Percentiles rank a stretch among this genome's conserved stretches.
Conservation (phyloP, 2,888 invertebrate genomes). For the Oligia strigilis region DNA sequence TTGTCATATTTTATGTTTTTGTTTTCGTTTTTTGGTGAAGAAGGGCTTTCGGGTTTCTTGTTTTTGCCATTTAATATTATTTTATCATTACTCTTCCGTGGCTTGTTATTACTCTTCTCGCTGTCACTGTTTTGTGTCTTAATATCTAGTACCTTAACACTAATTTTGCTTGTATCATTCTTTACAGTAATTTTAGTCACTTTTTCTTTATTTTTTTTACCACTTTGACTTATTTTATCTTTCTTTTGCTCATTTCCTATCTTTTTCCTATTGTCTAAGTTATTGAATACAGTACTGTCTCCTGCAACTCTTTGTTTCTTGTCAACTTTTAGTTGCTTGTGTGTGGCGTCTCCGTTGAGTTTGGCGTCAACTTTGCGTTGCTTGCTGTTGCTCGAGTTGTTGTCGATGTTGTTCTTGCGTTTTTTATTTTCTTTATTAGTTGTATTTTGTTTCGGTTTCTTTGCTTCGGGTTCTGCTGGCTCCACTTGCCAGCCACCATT, state of each 20-base stretch:
- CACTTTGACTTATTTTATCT: slow-evolving; percentile 51
- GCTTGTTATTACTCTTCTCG: slow-evolving; percentile 41
- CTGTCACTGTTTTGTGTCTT: slow-evolving; percentile 27
- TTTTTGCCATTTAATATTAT: slow-evolving; percentile 24
- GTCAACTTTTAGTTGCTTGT: slow-evolving; percentile 56
- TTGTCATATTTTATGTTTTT: not conserved
- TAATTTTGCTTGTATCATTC: slow-evolving; percentile 37
- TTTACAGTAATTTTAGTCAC: slow-evolving; percentile 65
- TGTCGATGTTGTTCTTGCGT: slow-evolving; percentile 53
- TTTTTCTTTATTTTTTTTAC: slow-evolving; percentile 51
- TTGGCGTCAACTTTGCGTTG: slow-evolving; percentile 60
- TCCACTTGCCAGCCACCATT: slow-evolving; percentile 81
- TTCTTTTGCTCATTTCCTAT: slow-evolving; percentile 28
- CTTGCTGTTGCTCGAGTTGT: slow-evolving; percentile 46
- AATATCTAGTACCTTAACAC: slow-evolving; percentile 21
- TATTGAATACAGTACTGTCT: slow-evolving; percentile 31
- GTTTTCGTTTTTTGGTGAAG: slow-evolving; percentile 14
- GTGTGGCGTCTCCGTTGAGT: slow-evolving; percentile 32
- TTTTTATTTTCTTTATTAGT: slow-evolving; percentile 78
- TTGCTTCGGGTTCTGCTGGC: slow-evolving; percentile 63
- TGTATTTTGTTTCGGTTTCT: slow-evolving; percentile 69
- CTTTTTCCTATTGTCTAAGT: slow-evolving; percentile 37
- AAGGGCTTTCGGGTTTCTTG: slow-evolving; percentile 10
- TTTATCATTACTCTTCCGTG: slow-evolving; percentile 24
- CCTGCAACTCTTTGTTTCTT: slow-evolving; percentile 50